Conservation (phyloP, 2,113 vertebrate species). For the Cavia porcellus region DNA sequence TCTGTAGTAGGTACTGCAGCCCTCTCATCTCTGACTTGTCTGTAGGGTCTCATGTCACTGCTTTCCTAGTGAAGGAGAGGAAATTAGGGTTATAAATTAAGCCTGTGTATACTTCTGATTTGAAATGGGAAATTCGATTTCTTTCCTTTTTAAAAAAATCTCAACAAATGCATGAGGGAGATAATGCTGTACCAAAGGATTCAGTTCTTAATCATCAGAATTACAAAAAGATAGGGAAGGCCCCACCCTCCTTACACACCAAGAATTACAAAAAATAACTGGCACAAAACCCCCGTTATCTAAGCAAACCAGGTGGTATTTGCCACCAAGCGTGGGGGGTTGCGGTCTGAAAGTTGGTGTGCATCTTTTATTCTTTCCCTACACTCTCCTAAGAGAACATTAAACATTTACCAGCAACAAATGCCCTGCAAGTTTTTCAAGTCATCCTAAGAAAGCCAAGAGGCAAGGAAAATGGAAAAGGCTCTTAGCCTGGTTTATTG, state of each 20-base stretch:
- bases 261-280: neutral
- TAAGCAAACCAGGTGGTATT: constrained; percentile 36
- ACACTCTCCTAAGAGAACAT: constrained; percentile 6
- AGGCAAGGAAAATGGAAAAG: neutral
- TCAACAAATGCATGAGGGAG: constrained; percentile 52
- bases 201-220: neutral
- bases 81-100: constrained; percentile 55
- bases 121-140: constrained; percentile 66
- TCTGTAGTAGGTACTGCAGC: neutral
- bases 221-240: constrained; percentile 15
- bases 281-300: constrained; percentile 47
- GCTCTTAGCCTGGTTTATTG: neutral
- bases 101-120: constrained; percentile 43
- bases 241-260: neutral
- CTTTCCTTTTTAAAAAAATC: constrained; percentile 45
- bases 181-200: constrained; percentile 27
- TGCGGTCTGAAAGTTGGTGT: neutral
- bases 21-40: neutral
- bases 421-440: constrained; percentile 9
- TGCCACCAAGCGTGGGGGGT: neutral
- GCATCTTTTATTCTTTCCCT: constrained; percentile 41
- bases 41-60: neutral
- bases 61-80: neutral
- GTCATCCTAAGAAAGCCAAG: neutral
- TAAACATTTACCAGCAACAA: constrained; percentile 48